Evolutionary conservation across 2,797 vertebrate genomes (phyloP).

Genomic region (Clarias platycephalus): DNA sequence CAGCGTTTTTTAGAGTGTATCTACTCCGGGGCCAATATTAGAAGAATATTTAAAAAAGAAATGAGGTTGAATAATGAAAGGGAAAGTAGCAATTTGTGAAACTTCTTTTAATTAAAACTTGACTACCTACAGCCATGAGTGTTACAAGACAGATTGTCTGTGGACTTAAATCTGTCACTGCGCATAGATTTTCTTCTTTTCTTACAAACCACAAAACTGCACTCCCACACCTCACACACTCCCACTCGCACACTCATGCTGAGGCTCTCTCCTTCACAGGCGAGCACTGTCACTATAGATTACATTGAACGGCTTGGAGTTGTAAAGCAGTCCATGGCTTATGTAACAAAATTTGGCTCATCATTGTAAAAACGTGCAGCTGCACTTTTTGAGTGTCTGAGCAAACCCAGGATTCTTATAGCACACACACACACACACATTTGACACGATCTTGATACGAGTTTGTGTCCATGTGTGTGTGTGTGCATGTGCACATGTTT

Average conservation of each 20-base stretch:
- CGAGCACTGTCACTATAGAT: slow-evolving; percentile 39
- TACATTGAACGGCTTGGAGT: slow-evolving; percentile 40
- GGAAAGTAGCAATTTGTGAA: neutral
- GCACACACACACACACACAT: neutral
- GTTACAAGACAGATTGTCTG: slow-evolving; percentile 6
- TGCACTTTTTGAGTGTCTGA: slow-evolving; percentile 9
- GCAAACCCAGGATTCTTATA: neutral
- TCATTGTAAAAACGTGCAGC: neutral
- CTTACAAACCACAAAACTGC: neutral
- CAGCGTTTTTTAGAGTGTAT: too few species aligned
- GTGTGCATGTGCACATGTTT: neutral
- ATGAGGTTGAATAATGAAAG: neutral
- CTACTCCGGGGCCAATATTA: neutral
- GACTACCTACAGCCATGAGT: neutral
- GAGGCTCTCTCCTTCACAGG: slow-evolving; percentile 23
- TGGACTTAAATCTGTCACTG: neutral
- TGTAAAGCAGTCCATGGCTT: slow-evolving; percentile 29
- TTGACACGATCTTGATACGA: neutral
- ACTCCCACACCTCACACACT: slow-evolving; percentile 18
- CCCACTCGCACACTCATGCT: slow-evolving; percentile 12
- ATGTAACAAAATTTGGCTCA: slow-evolving; percentile 30
- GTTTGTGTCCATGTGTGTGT: neutral
- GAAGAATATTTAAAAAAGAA: neutral
- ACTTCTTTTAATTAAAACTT: slow-evolving; percentile 2
- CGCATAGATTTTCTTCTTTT: slow-evolving; percentile 13